phyloP scores from a whole-genome alignment of 2,113 vertebrate genomes.

The Noctilio leporinus region DNA sequence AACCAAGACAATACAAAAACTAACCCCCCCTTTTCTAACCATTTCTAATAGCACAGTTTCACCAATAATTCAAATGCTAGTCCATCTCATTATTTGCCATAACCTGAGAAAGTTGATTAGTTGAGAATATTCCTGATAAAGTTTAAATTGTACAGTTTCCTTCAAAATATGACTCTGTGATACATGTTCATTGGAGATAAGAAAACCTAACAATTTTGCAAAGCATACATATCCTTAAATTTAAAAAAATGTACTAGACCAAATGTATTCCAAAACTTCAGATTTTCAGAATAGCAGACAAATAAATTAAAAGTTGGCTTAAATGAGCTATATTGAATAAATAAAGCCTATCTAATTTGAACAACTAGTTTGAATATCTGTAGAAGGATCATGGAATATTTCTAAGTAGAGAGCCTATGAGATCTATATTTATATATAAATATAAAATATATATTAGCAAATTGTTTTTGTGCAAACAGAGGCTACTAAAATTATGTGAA shows the following conservation, averaged over 20 bases:
- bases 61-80: not conserved
- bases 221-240: not conserved
- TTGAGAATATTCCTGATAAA: not conserved
- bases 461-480: not conserved
- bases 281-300: not conserved
- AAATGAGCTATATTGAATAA: not conserved
- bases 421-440: not conserved
- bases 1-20: not conserved
- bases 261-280: not conserved
- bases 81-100: too few relatives aligned
- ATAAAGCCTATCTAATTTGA: not conserved
- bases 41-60: not conserved
- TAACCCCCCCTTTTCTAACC: accelerated
- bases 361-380: not conserved
- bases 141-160: not conserved
- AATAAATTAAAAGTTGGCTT: not conserved
- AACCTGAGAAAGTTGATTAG: not conserved
- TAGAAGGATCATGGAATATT: not conserved
- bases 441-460: not conserved
- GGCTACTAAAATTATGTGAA: not conserved
- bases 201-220: not conserved
- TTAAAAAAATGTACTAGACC: not conserved
- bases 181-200: not conserved
- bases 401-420: not conserved
- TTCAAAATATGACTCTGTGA: conserved; percentile 10